phyloP scores from a whole-genome alignment of 2,888 invertebrate species.

The Ametastegia equiseti region DNA sequence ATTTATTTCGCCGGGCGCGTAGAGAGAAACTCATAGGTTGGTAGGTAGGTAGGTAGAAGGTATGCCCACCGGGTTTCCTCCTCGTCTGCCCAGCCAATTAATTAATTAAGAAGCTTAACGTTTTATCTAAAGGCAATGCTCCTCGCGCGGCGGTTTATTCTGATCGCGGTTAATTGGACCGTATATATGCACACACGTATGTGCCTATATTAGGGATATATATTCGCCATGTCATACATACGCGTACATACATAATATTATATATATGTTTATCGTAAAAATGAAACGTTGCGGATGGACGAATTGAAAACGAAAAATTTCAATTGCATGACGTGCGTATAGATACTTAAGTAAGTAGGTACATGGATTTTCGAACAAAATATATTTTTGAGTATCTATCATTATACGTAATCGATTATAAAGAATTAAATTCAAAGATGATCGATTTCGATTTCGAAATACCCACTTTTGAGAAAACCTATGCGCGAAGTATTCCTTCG shows the following conservation, averaged over 20 bases:
- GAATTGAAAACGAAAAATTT: no score
- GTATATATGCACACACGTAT: neutral
- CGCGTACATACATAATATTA: no score
- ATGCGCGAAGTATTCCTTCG: no score
- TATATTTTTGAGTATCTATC: no score
- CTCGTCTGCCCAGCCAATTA: slow-evolving; percentile 3
- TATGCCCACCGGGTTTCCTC: neutral
- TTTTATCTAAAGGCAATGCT: neutral
- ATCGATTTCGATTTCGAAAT: no score
- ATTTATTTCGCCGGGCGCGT: slow-evolving; percentile 26
- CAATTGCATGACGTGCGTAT: no score
- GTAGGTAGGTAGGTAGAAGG: neutral
- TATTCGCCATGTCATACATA: neutral
- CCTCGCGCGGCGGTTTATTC: neutral
- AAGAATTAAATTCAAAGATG: no score
- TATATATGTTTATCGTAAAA: neutral
- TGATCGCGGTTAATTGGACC: slow-evolving; percentile 26
- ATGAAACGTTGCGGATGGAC: no score
- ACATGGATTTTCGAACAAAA: no score
- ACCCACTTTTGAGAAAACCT: no score
- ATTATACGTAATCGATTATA: no score
- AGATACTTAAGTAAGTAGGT: no score
- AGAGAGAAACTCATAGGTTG: neutral
- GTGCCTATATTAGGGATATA: neutral
- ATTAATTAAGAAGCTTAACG: slow-evolving; percentile 19